Evolutionary conservation across 2,113 vertebrate species (phyloP), one percentile per base, ranked within the genome.

Genomic region (Nicator chloris): DNA sequence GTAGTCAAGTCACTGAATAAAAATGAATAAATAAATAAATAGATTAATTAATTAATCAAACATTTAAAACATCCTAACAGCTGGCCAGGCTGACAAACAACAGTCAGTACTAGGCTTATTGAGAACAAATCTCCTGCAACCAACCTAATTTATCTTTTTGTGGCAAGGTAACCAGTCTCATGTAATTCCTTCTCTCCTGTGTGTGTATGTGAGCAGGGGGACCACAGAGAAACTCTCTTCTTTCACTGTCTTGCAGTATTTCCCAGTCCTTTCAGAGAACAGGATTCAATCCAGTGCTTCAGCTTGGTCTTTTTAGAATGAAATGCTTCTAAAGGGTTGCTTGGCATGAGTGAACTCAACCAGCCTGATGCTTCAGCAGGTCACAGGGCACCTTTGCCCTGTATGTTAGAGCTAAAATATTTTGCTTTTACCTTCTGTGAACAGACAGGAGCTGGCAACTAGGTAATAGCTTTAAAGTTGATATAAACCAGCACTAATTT

Each of bases 201-300:
- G 27, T 4, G 3, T 1, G 3, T 19, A 1, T 5, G 2, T 59
- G 14, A 65, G 15, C 17, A 54, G 23, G 4, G 31, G 7, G 61
- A 69, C 39, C 19, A 15, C 37, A 71, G 54, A 76, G 65, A 69
- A 75, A 50, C 7, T 6, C 56, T 57, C 7, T 42, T 75, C 51
- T 83, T 26, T 61, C 28, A 3, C 10, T 65, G 14, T 18, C 57
- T 71, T 69, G 57, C 15, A 30, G 10, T 28, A 10, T 88, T 73
- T 66, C 51, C 35, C 68, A 50, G 64, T 71, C 69, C 23, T 69
- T 78, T 31, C 31, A 50, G 57, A 79, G 61, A 57, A 39, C 31
- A 33, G 63, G 22, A 54, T 82, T 88, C 49, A 88, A 63, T 51
- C 51, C 35, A 40, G 33, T 28, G 53, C 70, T 87, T 85, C 42